Base-by-base conservation (phyloP, 53 echinoderm and acorn worm genomes). In the Astropecten irregularis region DNA sequence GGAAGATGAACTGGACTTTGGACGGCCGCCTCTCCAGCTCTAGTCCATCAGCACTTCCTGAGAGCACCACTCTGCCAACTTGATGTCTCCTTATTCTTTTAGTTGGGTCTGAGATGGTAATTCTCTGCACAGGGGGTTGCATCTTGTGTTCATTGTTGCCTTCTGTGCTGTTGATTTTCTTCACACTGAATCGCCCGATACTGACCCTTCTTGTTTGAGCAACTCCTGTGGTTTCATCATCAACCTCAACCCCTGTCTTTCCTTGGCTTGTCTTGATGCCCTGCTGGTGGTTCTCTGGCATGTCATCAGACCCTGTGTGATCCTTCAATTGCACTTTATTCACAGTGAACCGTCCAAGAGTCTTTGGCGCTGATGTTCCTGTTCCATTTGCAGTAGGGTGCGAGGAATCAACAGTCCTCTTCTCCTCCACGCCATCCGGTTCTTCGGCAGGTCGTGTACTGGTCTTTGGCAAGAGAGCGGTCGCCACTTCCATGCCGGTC, bases 1-100 rank as follows among this genome's bases (percentile, higher is more conserved):
- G 76, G 58, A 76, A 30, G 55, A 76, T 39, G 58, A 57, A 76
- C 21, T 57, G 56, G 76, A 76, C 76, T n/a, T 76, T 76, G 25
- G 76, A 39, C 40, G 37, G 9, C 27, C 76, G 38, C 14, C 76
- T 57, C 22, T 26, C 25, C 18, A 57, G 11, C 55, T 40, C 28
- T 4, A 46, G 14, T 14, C 11, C 54, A n/a, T n/a, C n/a, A n/a
- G n/a, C n/a, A 21, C 16, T 25, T 26, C 76, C 57, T 2, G 76
- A 35, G 39, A 40, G 37, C 5, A 55, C 38, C 37, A 57, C 25
- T 40, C 56, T 57, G 15, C 56, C n/a, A 13, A 57, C 58, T 16
- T 53, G 21, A 10, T 21, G 55, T 55, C 73, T 34, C 21, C 20
- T 21, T 14, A 73, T 36, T 37, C 39, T 54, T 39, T 56, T 53